Conservation (phyloP, 2,888 invertebrate genomes). For the Folsomia manolachei region DNA sequence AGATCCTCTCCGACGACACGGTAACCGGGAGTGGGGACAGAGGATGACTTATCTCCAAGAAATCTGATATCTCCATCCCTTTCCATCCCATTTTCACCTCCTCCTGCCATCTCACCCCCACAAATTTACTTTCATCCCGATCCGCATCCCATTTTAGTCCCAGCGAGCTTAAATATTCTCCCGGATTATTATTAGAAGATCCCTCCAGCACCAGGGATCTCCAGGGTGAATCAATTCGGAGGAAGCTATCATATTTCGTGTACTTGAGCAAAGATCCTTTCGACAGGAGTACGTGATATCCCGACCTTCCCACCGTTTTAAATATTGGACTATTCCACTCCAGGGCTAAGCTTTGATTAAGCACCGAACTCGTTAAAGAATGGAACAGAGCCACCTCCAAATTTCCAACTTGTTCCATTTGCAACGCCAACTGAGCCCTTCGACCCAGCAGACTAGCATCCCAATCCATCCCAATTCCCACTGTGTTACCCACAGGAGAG, state of each 20-base stretch:
- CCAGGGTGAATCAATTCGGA: conserved; percentile 49
- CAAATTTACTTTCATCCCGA: conserved; percentile 45
- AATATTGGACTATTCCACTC: conserved; percentile 42
- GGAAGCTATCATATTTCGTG: conserved; percentile 34
- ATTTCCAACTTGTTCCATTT: conserved; percentile 34
- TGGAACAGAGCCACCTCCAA: conserved; percentile 38
- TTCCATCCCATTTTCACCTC: conserved; percentile 40
- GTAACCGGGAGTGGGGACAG: conserved; percentile 45
- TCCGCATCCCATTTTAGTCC: conserved; percentile 52
- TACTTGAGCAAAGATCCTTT: conserved; percentile 28
- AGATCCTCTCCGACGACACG: conserved; percentile 38
- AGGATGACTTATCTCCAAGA: conserved; percentile 46
- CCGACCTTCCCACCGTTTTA: conserved; percentile 35
- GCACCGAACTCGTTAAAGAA: conserved; percentile 27
- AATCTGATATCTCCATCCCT: conserved; percentile 24
- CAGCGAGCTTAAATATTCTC: conserved; percentile 18
- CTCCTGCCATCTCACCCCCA: conserved; percentile 41
- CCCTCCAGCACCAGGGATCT: conserved; percentile 49
- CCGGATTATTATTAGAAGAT: conserved; percentile 11
- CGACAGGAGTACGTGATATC: conserved; percentile 46
- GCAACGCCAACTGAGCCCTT: conserved; percentile 18
- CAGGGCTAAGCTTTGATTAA: conserved; percentile 44
- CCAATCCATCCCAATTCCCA: conserved; percentile 43
- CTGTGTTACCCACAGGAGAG: conserved; percentile 38
- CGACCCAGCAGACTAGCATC: conserved; percentile 23